A percentile compares a stretch with the other conserved stretches of the same genome.
Evolutionary conservation across 2,888 invertebrate genomes (phyloP).

Genomic region (Sinotaia quadrata): DNA sequence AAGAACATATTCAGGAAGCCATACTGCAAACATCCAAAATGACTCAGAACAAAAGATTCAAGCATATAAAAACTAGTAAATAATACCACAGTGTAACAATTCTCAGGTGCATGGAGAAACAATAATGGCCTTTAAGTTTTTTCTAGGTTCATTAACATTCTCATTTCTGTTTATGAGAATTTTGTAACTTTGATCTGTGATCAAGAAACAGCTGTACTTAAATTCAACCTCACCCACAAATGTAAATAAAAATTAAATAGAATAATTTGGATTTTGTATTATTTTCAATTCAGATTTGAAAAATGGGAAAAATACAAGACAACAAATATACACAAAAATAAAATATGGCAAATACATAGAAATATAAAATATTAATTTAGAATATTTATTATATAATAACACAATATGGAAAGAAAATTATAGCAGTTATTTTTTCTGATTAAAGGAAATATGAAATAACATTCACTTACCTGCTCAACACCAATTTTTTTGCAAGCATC

Average conservation of each 20-base stretch:
- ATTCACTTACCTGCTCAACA: constrained; percentile 89
- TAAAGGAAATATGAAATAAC: neutral
- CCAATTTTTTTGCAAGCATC: constrained; percentile 95
- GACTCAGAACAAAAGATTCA: neutral
- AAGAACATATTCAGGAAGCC: no score
- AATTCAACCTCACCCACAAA: no score
- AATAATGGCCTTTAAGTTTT: constrained; percentile 15
- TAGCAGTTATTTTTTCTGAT: neutral
- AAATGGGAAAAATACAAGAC: no score
- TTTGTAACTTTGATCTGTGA: no score
- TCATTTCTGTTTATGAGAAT: no score
- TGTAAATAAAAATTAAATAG: no score
- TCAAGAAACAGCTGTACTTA: no score
- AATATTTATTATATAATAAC: no score
- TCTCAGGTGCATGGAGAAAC: constrained; percentile 10
- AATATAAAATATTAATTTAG: no score
- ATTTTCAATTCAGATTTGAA: no score
- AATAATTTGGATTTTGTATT: no score
- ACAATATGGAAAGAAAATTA: constrained; percentile 2
- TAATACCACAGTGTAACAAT: neutral
- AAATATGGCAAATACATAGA: constrained; percentile 2
- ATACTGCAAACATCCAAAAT: neutral
- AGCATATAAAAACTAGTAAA: neutral
- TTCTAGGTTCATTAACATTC: no score
- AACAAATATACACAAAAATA: neutral